A percentile compares a stretch with the other conserved stretches of the same genome.
These are phyloP conservation scores for Phoebastria nigripes DNA, from an alignment of 2,797 vertebrate species.

Conservation along the genomic window DNA sequence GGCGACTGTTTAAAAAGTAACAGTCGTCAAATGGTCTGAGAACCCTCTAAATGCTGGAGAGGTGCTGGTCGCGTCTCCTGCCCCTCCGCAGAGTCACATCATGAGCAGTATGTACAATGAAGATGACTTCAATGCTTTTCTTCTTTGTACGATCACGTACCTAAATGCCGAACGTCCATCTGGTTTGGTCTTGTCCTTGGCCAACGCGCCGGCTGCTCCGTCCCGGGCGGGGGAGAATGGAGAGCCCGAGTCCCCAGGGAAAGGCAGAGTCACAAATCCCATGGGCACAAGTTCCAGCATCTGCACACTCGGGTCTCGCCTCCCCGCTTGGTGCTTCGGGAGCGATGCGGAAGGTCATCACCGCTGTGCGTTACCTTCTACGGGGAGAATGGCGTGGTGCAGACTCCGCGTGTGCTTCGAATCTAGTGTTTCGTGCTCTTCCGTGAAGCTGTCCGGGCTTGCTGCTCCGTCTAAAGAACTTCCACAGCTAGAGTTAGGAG, in stretches of 20 bases:
- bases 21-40: not conserved
- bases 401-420: conserved; percentile 78
- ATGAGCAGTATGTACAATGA: conserved; percentile 47
- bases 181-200: not conserved
- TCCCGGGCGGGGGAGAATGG: not conserved
- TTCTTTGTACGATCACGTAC: conserved; percentile 48
- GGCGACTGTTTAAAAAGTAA: not conserved
- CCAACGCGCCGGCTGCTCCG: accelerated
- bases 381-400: conserved; percentile 79
- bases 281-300: not conserved
- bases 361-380: conserved; percentile 78
- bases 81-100: not conserved
- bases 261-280: not conserved
- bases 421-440: conserved; percentile 86
- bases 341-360: conserved; percentile 67
- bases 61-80: not conserved
- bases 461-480: conserved; percentile 83
- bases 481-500: conserved; percentile 85
- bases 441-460: conserved; percentile 91
- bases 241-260: not conserved
- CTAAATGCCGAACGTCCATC: not conserved
- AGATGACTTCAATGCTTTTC: conserved; percentile 36
- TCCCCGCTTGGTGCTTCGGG: not conserved
- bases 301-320: not conserved
- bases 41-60: not conserved